Percentiles rank a stretch among this genome's conserved stretches.
Conservation (phyloP, 2,888 invertebrate species). For the Pegoplata infirma region DNA sequence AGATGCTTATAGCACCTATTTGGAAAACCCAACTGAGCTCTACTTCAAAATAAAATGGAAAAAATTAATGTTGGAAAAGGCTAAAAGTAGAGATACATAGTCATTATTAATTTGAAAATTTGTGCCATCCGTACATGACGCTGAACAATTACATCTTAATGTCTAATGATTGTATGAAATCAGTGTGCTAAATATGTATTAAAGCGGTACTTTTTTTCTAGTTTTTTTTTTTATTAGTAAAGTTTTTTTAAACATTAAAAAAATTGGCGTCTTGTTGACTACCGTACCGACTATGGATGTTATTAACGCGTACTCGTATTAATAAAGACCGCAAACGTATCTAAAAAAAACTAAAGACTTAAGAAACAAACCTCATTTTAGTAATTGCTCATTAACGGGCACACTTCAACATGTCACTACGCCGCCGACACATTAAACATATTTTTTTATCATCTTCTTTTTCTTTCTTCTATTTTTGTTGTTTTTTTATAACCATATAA, state of each 20-base stretch:
- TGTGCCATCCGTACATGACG: too few relatives aligned
- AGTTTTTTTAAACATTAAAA: not conserved
- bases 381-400: constrained; percentile 77
- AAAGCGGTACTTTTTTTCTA: not conserved
- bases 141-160: not conserved
- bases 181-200: constrained; percentile 2
- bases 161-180: not conserved
- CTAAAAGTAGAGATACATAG: too few relatives aligned
- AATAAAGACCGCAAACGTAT: constrained; percentile 20
- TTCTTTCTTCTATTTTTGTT: not conserved
- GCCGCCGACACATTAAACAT: constrained; percentile 48
- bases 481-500: not conserved
- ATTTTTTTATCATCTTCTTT: constrained; percentile 23
- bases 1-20: too few relatives aligned
- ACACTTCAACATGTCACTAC: constrained; percentile 71
- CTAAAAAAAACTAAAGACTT: constrained; percentile 66
- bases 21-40: too few relatives aligned
- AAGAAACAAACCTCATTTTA: constrained; percentile 65
- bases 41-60: too few relatives aligned
- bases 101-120: not conserved
- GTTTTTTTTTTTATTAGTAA: not conserved
- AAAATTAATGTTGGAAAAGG: too few relatives aligned
- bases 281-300: not conserved
- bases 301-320: constrained; percentile 8
- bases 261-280: constrained; percentile 28